Base-by-base conservation (phyloP, 2,888 invertebrate species). In the Brachyopa scutellaris region DNA sequence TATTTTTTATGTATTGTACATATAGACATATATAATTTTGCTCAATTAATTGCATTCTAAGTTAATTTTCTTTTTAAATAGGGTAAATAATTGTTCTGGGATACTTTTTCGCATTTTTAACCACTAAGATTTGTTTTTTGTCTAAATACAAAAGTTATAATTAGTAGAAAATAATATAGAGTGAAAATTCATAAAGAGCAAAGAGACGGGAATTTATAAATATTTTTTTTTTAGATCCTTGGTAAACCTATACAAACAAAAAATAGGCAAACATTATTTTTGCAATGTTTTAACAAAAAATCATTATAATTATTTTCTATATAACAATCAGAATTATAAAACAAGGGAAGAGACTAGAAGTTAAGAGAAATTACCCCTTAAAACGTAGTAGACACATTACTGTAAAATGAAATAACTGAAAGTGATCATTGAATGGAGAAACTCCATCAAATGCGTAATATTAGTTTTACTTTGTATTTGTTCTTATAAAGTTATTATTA, bases 71-170 rank as follows among this genome's bases (percentile, higher is more conserved):
- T 15, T 57, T 45, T 13, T 13, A 45, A 66, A 70, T 74, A 69
- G 40, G 29, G 13, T 74, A 62, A 42, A 13, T 47, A 1, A 45
- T 17, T 45, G 23, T 59, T 31, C 40, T 17, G 23, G 59, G 40
- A 15, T 70, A 70, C 59, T 70, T 33, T n/a, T 66, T 70, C 72
- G 76, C 82, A 64, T 66, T 77, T 67, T 77, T 66, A 66, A 70
- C 26, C 59, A 11, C 57, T 69, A 59, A 23, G 29, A 66, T 66
- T 2, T 19, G 53, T 11, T 19, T 69, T 38, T 17, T 23, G 17
- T 42, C 1, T n/a, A 29, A 47, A 55, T 23, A 13, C 40, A 33
- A n/a, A 51, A 36, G 11, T 21, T 15, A 19, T 15, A 49, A n/a
- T n/a, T n/a, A n/a, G n/a, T 5, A 3, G 26, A 45, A 5, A 26